Percentiles rank a stretch among this genome's conserved stretches.
Conservation (phyloP, 2,797 vertebrate species). For the Rhabdophis nuchalis region DNA sequence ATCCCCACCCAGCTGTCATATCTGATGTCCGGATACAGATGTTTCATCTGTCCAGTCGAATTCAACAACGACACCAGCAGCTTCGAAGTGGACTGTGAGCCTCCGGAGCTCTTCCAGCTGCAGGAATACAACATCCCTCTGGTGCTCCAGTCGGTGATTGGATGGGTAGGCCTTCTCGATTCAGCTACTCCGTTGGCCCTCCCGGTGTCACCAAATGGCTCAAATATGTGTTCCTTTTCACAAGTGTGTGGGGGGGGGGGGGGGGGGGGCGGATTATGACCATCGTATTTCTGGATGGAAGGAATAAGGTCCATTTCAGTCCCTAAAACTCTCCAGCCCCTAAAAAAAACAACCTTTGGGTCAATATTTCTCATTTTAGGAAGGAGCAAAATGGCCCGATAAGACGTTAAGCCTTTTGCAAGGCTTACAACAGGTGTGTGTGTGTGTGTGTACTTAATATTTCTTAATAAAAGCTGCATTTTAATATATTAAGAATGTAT, state of each 20-base stretch:
- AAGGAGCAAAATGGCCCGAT: not conserved
- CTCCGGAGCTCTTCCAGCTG: slow-evolving; percentile 89
- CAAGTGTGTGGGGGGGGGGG: rapidly evolving
- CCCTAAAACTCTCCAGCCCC: not conserved
- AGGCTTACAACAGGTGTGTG: not conserved
- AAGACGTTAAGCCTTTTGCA: not conserved
- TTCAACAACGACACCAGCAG: slow-evolving; percentile 96
- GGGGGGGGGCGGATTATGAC: not conserved
- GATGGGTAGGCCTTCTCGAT: slow-evolving; percentile 79
- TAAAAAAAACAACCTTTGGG: not conserved
- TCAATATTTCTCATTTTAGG: not conserved
- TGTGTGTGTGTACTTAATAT: not conserved
- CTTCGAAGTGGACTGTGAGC: slow-evolving; percentile 93
- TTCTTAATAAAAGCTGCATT: not conserved
- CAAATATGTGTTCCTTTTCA: not conserved
- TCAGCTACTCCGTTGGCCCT: not conserved
- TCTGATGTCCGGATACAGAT: slow-evolving; percentile 89
- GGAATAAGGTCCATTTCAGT: not conserved
- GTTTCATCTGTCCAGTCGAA: slow-evolving; percentile 96
- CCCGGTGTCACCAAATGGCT: rapidly evolving
- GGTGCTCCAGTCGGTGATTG: slow-evolving; percentile 81
- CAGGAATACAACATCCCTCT: slow-evolving; percentile 87
- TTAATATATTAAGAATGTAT: not conserved
- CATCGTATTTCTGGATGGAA: not conserved
- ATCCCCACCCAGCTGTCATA: slow-evolving; percentile 82